Base-by-base conservation (phyloP, 2,113 vertebrate species). In the Hypomesus transpacificus region DNA sequence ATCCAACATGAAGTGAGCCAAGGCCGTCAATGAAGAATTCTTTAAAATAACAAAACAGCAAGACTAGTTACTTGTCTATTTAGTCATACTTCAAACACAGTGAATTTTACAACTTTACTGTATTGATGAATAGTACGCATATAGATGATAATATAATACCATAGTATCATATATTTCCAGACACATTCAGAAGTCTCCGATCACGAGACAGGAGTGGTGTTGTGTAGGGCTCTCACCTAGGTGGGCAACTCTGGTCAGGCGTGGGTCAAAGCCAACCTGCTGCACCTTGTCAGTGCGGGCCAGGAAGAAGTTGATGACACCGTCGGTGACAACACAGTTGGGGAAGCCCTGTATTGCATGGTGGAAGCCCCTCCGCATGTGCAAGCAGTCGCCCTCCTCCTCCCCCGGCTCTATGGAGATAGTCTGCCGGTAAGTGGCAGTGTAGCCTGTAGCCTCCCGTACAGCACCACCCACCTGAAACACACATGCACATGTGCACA, bases 11-110 rank as follows among this genome's bases (percentile, higher is more conserved):
- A 54, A 98, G 91, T 13, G 89, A 89, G 17, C 96, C 94, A 18
- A 98, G 91, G 2, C 95, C 96, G 0, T 98, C 96, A 7, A 97
- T 93, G 84, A 97, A 98, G 87, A 98, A 98, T 82, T 98, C 96
- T 98, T 79, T 11, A 66, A 54, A 3, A 62, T 5, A 76, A 61
- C 53, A 52, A 59, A 64, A 75, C 1, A 62, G 52, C 14, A 9
- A 69, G 4, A 46, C 39, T 46, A 46, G 5, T 46, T 46, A 13
- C 31, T 34, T 34, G 7, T 34, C 31, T 34, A 34, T 6, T 46
- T 11, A 46, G 39, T 11, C 39, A 46, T 46, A 9, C 39, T 46
- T 46, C 39, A 46, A 46, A 46, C 7, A 46, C 39, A 46, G 8
- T 11, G 9, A 46, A 11, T 46, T 46, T 46, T 0, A 11, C 9